Evolutionary conservation across 2,113 vertebrate genomes (phyloP), one percentile per base, ranked within the genome.

Genomic region (Clarias magur): DNA sequence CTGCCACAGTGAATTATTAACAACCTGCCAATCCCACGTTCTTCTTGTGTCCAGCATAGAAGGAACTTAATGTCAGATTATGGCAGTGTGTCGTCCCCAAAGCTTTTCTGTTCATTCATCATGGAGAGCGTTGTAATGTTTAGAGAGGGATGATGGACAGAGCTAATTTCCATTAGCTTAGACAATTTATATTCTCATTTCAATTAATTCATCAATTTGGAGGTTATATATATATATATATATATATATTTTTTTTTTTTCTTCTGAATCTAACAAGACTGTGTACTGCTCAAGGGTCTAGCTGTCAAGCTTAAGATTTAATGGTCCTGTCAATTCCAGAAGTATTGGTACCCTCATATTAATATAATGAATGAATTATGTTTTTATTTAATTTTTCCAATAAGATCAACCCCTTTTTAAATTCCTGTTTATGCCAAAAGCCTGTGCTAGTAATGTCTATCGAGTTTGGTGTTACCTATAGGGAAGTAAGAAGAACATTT

Each of bases 1-100:
- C 80, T 23, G 59, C 27, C 27, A 17, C 54, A 25, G 25, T 89
- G 67, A 91, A 92, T 92, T 88, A 93, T 93, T 93, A 84, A 93
- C 92, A 34, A 56, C 48, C 9, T 63, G 80, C 67, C 72, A 88
- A 91, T 92, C 85, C 86, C 68, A 60, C 63, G 48, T 63, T 89
- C 76, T 54, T 92, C 90, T 90, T 89, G 27, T 85, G 90, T 89
- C 90, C 91, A 91, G 90, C 90, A 86, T 87, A 85, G 73, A 84
- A 88, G 86, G 60, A 57, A 88, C 83, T 80, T 79, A 67, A 84
- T 68, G 15, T 90, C 80, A 84, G 53, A 83, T 88, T 83, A 85
- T 82, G 80, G 78, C 86, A 72, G 63, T 70, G 78, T 83, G 57
- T 78, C 80, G 56, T 83, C 68, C 86, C 88, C 38, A 81, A n/a